Percentiles rank a stretch among this genome's conserved stretches.
Conservation (phyloP, 2,113 vertebrate genomes). For the Ailuropoda melanoleuca region DNA sequence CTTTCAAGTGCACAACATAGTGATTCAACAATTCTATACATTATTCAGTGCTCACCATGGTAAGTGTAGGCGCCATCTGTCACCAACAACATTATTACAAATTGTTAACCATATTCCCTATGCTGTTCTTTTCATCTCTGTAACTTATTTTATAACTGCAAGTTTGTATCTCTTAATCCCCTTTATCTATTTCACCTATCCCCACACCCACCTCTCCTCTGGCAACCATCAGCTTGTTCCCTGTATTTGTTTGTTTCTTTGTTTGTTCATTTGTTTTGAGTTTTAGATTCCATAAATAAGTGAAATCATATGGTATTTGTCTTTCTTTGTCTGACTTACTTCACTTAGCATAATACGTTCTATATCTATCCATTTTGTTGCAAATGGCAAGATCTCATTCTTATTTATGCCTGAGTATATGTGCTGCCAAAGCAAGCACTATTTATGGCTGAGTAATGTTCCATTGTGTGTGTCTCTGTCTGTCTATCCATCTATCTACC, state of each 20-base stretch:
- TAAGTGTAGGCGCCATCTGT: not conserved
- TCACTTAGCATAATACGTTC: not conserved
- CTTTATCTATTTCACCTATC: not conserved
- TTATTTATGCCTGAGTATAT: not conserved
- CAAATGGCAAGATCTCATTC: not conserved
- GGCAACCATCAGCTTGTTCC: not conserved
- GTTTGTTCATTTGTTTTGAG: not conserved
- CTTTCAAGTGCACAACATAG: not conserved
- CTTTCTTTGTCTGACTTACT: not conserved
- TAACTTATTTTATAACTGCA: not conserved
- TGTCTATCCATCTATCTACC: not conserved
- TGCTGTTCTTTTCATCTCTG: not conserved
- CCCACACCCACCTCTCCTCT: not conserved
- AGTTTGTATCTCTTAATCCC: not conserved
- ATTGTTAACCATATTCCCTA: not conserved
- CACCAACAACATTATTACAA: not conserved
- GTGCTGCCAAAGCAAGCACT: not conserved
- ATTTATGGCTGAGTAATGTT: not conserved
- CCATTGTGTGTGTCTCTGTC: not conserved
- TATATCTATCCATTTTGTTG: not conserved
- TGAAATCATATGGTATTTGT: not conserved
- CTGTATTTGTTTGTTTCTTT: not conserved
- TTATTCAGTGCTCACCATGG: not conserved
- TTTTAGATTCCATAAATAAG: not conserved
- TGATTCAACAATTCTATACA: not conserved